Evolutionary conservation across 2,888 invertebrate species (phyloP).

Genomic region (Mythimna ferrago): DNA sequence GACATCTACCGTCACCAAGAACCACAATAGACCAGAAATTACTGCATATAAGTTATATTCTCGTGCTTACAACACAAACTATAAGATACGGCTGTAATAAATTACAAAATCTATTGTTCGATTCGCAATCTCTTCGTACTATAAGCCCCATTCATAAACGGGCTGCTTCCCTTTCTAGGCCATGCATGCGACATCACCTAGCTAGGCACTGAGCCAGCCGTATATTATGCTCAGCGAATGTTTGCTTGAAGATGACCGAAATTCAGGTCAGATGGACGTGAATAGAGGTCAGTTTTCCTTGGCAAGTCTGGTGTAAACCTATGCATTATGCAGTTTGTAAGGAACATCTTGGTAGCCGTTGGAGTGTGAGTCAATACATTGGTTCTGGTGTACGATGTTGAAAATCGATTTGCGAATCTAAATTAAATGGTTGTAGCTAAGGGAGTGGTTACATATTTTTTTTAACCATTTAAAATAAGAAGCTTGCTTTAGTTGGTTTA

Average conservation of each 20-base stretch:
- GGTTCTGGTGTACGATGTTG: neutral
- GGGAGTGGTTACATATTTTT: neutral
- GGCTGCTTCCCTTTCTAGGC: constrained; percentile 37
- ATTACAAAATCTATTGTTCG: constrained; percentile 45
- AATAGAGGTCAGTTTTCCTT: constrained; percentile 20
- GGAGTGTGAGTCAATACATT: neutral
- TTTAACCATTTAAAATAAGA: too few species aligned
- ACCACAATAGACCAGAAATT: neutral
- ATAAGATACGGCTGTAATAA: constrained; percentile 21
- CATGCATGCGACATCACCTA: constrained; percentile 36
- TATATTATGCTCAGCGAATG: constrained; percentile 23
- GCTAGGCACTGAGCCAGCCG: constrained; percentile 43
- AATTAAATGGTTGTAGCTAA: neutral
- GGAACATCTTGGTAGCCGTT: neutral
- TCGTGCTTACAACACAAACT: neutral
- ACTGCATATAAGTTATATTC: neutral
- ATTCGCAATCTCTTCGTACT: constrained; percentile 18
- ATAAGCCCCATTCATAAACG: constrained; percentile 28
- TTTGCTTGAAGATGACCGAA: constrained; percentile 45
- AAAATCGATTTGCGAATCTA: neutral
- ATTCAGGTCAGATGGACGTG: constrained; percentile 38
- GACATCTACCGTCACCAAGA: neutral
- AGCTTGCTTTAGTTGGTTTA: too few species aligned
- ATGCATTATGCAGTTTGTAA: constrained; percentile 20
- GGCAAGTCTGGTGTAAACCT: neutral